Evolutionary conservation across 2,797 vertebrate genomes (phyloP), one percentile per base, ranked within the genome.

Genomic region (Spinus olivaceus): DNA sequence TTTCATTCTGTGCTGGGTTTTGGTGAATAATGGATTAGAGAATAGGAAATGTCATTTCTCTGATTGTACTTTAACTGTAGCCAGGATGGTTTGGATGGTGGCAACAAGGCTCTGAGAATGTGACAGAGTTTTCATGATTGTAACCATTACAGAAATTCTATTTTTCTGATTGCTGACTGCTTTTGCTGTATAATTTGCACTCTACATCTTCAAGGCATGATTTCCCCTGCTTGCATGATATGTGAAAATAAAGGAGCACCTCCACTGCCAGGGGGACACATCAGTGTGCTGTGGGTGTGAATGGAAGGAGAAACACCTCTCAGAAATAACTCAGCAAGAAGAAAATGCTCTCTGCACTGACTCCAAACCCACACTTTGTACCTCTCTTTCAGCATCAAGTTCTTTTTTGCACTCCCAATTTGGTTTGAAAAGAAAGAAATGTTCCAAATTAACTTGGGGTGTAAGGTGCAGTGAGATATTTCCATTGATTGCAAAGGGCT

Each of bases 21-120:
- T 70, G 71, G 90, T 90, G 88, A 96, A 83, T 94, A 95, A 95
- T 95, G 81, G 70, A 78, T 95, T 81, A 87, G 86, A 85, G 74
- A 87, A 91, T 64, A 91, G 81, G 76, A 96, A 96, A 93, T 90
- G 79, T 61, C 4, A 72, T 95, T 95, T 95, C 69, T 90, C 92
- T 94, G 89, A 85, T 80, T 90, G 73, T 33, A 72, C 50, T 91
- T 86, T 56, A 82, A 79, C 47, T 30, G 47, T 15, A 88, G 37
- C 32, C 50, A 70, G 63, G 20, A 49, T 66, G 30, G 37, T 94
- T 93, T 24, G 35, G 53, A 33, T 35, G 42, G 39, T 74, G 60
- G 37, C 64, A 88, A 8, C 16, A 73, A 57, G 51, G 41, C n/a
- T 78, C 12, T 93, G 33, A 86, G 70, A 81, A 67, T 59, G 23